Evolutionary conservation across 2,797 vertebrate genomes (phyloP), one percentile per base, ranked within the genome.

Genomic region (Poecilia wingei): DNA sequence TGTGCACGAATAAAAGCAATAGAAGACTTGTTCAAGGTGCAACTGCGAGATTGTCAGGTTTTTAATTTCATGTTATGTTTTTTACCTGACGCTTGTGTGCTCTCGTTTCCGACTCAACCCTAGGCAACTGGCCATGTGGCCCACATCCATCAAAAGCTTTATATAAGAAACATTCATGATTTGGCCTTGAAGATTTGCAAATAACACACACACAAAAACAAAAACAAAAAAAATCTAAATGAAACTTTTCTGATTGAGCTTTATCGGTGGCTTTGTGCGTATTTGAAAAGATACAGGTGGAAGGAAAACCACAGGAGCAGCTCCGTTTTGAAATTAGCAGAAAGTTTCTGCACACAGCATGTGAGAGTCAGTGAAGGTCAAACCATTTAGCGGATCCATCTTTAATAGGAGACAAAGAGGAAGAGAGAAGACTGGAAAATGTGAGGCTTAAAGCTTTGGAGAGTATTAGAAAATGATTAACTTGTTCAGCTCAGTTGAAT

Each of bases 321-420:
- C 74, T 68, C 83, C 73, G 78, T 83, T 31, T 88, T 84, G 70
- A 82, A 75, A 81, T 79, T 41, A 78, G 77, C 36, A 28, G 78
- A 77, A 79, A 76, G 84, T 83, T 14, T 71, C 73, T 82, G 75
- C 76, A 25, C 78, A 25, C 18, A 51, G 83, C n/a, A 46, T 83
- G 84, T 72, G 76, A 85, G 76, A 81, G 80, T 49, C 55, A 75
- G 74, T 47, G 79, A 89, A 92, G 82, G 86, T 91, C 76, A 59
- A 49, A 51, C 75, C 85, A 57, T 81, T 88, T 64, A 76, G 43
- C 49, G 76, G 20, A 79, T 64, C 18, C 49, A 82, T 84, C 72
- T 74, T 81, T 84, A 33, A 73, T 46, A 28, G 47, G 53, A 82
- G 73, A 79, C 66, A 43, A 72, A 57, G 75, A 76, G 9, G 76